Conservation (phyloP, 2,113 vertebrate genomes). For the Entomyzon cyanotis region DNA sequence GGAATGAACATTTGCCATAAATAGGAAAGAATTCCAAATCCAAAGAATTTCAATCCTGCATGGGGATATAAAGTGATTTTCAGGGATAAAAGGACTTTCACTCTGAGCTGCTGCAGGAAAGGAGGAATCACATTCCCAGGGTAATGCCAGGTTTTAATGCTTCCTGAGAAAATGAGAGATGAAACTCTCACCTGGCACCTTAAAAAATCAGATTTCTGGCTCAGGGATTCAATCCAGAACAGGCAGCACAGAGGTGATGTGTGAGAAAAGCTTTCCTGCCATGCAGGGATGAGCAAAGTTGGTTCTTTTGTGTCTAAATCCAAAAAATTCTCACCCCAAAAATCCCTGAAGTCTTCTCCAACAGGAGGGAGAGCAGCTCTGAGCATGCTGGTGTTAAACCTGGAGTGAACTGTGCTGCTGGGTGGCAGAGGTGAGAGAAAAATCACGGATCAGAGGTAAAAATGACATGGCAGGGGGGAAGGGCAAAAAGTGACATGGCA, state of each 20-base stretch:
- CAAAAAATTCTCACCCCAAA: accelerated
- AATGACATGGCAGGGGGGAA: accelerated
- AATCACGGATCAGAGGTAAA: background rate
- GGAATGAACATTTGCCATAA: background rate
- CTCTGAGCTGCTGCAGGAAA: background rate
- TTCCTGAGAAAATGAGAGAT: background rate
- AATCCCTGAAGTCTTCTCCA: background rate
- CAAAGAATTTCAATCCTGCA: background rate
- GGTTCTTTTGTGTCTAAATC: background rate
- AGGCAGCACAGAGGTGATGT: background rate
- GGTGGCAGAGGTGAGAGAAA: background rate
- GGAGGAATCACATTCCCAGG: background rate
- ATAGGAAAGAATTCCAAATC: background rate
- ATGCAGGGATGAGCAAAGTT: background rate
- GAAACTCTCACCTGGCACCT: background rate
- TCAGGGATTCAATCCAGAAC: background rate
- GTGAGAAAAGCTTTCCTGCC: background rate
- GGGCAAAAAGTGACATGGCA: background rate
- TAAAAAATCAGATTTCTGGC: background rate
- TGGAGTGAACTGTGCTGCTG: background rate
- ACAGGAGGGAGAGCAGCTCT: background rate
- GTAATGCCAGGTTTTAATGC: background rate
- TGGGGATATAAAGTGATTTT: background rate
- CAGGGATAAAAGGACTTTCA: background rate
- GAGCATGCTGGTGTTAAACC: background rate